These are phyloP conservation scores for Phorcus lineatus DNA, from an alignment of 2,888 invertebrate genomes.

Conservation along the genomic window DNA sequence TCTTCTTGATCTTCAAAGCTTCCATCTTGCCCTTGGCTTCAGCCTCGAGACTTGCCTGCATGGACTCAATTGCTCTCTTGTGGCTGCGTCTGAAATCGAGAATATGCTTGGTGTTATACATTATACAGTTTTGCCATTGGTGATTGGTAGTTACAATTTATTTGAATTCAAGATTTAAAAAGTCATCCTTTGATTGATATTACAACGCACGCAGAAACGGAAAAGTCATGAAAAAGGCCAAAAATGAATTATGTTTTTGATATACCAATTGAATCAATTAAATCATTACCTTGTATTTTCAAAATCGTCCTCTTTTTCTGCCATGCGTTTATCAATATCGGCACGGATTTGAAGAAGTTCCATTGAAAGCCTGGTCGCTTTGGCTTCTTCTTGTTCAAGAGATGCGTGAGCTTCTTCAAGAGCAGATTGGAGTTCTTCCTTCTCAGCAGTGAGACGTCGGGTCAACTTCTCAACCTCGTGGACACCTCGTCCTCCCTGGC, in stretches of 20 bases:
- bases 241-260: too few relatives aligned
- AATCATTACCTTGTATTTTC: constrained; percentile 87
- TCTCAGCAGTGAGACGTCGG: constrained; percentile 98
- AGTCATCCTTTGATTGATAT: too few relatives aligned
- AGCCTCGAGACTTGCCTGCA: constrained; percentile 99
- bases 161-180: too few relatives aligned
- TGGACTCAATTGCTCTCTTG: constrained; percentile 99
- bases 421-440: constrained; percentile 99
- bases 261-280: too few relatives aligned
- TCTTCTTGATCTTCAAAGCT: constrained; percentile 99
- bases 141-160: too few relatives aligned
- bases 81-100: constrained; percentile 90
- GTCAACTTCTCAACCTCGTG: constrained; percentile 99
- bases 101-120: not conserved
- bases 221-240: too few relatives aligned
- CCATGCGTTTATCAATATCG: constrained; percentile 99
- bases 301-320: constrained; percentile 99
- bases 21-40: constrained; percentile 99
- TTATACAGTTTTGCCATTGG: too few relatives aligned
- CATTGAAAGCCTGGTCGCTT: constrained; percentile 90
- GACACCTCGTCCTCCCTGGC: constrained; percentile 99
- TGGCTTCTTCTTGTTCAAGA: constrained; percentile 99
- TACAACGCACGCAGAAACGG: too few relatives aligned
- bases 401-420: constrained; percentile 99
- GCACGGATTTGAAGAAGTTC: constrained; percentile 98